Evolutionary conservation across 2,888 invertebrate genomes (phyloP).

Genomic region (Drosophila kuntzei): DNA sequence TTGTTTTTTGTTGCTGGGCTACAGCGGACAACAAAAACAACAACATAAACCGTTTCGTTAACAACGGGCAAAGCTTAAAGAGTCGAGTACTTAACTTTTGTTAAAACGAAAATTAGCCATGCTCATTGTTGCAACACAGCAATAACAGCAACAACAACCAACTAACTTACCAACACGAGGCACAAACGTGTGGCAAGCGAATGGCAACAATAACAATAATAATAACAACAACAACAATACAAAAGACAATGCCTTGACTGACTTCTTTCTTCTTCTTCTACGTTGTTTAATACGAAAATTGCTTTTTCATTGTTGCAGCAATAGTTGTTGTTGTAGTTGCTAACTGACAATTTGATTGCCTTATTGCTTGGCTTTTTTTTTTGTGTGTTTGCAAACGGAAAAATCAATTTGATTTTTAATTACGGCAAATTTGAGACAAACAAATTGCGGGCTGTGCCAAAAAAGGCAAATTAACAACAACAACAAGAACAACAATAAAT

Average conservation of each 20-base stretch:
- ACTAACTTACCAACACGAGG: slow-evolving; percentile 35
- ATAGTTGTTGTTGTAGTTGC: slow-evolving; percentile 49
- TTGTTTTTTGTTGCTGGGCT: slow-evolving; percentile 38
- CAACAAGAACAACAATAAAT: slow-evolving; percentile 28
- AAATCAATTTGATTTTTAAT: slow-evolving; percentile 77
- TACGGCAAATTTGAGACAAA: slow-evolving; percentile 75
- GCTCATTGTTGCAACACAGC: slow-evolving; percentile 75
- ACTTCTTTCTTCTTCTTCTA: slow-evolving; percentile 59
- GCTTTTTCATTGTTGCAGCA: slow-evolving; percentile 71
- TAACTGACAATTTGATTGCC: slow-evolving; percentile 62
- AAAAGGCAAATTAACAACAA: slow-evolving; percentile 60
- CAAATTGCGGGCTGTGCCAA: slow-evolving; percentile 68
- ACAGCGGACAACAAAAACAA: slow-evolving; percentile 36
- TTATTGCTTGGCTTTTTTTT: slow-evolving; percentile 33
- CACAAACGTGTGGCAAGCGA: slow-evolving; percentile 69
- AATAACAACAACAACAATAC: slow-evolving; percentile 17
- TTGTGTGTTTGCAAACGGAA: slow-evolving; percentile 58
- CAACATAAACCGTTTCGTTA: slow-evolving; percentile 56
- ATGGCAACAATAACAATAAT: slow-evolving; percentile 42
- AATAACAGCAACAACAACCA: slow-evolving; percentile 42
- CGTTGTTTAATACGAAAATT: slow-evolving; percentile 63
- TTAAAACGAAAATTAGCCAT: slow-evolving; percentile 78
- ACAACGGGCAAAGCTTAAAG: slow-evolving; percentile 66
- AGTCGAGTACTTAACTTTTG: slow-evolving; percentile 74
- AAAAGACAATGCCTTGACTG: slow-evolving; percentile 72